These are phyloP conservation scores for Vulpes ferrilata DNA, from an alignment of 2,113 vertebrate species.

Conservation along the genomic window DNA sequence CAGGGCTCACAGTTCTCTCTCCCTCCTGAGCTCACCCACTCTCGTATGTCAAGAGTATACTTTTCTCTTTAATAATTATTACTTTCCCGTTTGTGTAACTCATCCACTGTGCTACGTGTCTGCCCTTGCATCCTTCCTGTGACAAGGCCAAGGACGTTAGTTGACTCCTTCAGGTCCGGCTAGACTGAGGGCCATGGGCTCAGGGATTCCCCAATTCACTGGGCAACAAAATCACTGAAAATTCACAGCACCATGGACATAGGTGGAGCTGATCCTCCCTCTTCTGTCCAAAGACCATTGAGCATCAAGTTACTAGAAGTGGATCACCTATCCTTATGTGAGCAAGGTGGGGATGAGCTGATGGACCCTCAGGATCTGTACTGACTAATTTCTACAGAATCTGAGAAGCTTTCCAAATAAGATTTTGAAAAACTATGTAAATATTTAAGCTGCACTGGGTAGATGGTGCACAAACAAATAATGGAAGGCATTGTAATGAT, in stretches of 20 bases:
- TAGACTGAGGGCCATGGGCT: not conserved
- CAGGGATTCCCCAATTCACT: not conserved
- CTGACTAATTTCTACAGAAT: not conserved
- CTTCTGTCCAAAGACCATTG: fast-evolving
- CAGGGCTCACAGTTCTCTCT: not conserved
- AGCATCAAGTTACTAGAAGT: not conserved
- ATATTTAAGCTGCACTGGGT: not conserved
- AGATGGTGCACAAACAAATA: not conserved
- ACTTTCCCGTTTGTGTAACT: not conserved
- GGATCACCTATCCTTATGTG: not conserved
- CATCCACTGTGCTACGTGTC: not conserved
- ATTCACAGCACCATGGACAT: too few relatives aligned
- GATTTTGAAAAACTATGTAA: not conserved
- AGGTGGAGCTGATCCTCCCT: too few relatives aligned
- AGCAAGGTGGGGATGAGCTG: not conserved
- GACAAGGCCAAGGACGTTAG: not conserved
- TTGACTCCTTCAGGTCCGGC: not conserved
- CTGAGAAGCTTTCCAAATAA: not conserved
- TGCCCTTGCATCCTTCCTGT: not conserved
- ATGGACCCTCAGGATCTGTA: not conserved
- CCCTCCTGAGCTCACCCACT: not conserved
- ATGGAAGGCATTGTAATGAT: not conserved
- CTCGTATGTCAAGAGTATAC: not conserved
- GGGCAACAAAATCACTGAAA: not conserved
- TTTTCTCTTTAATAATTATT: not conserved